Evolutionary conservation across 2,113 vertebrate species (phyloP).

Genomic region (Tragelaphus imberbis): DNA sequence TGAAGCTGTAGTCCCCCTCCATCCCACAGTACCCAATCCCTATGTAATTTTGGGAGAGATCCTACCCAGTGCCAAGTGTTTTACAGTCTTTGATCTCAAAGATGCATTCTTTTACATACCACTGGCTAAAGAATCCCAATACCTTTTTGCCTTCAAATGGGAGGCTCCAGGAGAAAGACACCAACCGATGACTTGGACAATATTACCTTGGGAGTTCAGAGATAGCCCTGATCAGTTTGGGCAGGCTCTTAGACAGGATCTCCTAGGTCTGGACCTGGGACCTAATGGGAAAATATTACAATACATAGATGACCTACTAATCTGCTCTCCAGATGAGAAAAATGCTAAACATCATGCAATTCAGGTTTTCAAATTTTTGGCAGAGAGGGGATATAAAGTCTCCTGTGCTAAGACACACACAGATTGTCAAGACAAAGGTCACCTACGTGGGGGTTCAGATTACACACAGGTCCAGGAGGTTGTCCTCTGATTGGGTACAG

Average conservation of each 20-base stretch:
- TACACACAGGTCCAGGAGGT: not conserved
- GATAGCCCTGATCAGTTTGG: not conserved
- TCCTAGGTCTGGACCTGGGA: not conserved
- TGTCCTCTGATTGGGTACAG: not conserved
- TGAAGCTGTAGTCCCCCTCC: not conserved
- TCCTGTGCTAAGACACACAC: not conserved
- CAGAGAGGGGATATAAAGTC: not conserved
- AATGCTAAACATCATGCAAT: not conserved
- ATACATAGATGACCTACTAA: not conserved
- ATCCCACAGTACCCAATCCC: not conserved
- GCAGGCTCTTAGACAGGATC: not conserved
- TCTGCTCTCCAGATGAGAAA: not conserved
- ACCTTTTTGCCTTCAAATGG: not conserved
- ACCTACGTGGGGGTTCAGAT: not conserved
- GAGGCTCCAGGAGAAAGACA: not conserved
- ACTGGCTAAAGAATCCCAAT: not conserved
- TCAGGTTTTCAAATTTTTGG: not conserved
- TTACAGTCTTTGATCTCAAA: not conserved
- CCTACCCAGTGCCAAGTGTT: not conserved
- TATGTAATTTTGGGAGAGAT: not conserved
- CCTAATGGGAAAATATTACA: not conserved
- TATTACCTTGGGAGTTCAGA: not conserved
- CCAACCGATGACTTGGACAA: not conserved
- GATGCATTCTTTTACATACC: not conserved
- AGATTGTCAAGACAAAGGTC: not conserved